A percentile compares a stretch with the other conserved stretches of the same genome.
phyloP scores from a whole-genome alignment of 2,113 vertebrate species.

The Thamnophis sirtalis region DNA sequence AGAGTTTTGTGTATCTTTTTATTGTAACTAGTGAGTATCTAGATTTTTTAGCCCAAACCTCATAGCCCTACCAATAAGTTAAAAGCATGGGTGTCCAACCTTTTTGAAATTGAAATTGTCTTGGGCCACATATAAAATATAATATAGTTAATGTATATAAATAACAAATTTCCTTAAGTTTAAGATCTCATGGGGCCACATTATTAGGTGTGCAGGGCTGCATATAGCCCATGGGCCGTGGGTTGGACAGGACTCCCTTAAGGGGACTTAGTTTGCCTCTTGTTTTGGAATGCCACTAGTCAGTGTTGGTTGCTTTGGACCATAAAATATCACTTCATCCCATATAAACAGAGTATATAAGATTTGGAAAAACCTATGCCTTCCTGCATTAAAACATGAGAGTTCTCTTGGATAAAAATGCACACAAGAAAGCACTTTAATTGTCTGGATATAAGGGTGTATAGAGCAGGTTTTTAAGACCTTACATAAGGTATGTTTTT shows the following conservation, averaged over 20 bases:
- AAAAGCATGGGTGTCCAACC: background rate
- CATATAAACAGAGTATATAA: constrained; percentile 39
- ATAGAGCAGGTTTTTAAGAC: constrained; percentile 6
- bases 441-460: constrained; percentile 37
- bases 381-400: constrained; percentile 13
- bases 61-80: background rate
- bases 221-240: background rate
- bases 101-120: background rate
- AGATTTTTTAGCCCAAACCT: background rate
- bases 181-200: background rate
- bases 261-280: background rate
- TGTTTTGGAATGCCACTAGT: constrained; percentile 19
- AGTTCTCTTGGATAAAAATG: constrained; percentile 44
- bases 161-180: background rate
- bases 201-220: background rate
- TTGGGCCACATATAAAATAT: background rate
- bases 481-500: constrained; percentile 54
- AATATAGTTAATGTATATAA: background rate
- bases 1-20: background rate
- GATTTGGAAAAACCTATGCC: constrained; percentile 22
- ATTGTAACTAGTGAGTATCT: background rate
- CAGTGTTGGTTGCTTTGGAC: constrained; percentile 38
- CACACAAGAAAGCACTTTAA: constrained; percentile 65
- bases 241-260: background rate
- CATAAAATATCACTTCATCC: constrained; percentile 47